Percentiles rank a stretch among this genome's conserved stretches.
phyloP scores from a whole-genome alignment of 92 coral and sea anemone species.

The Parazoanthus atlanticus region DNA sequence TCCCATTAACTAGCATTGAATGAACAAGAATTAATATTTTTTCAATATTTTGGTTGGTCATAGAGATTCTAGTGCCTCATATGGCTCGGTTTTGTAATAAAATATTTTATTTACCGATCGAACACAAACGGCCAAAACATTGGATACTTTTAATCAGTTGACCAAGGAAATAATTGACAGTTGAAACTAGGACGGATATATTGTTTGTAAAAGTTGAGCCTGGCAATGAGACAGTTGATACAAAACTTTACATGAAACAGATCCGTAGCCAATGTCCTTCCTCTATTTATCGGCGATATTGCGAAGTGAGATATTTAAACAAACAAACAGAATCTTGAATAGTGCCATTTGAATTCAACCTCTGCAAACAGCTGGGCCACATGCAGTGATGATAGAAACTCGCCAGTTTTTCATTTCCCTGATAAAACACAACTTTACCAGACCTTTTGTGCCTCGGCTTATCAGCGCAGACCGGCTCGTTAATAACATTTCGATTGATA shows the following conservation, averaged over 20 bases:
- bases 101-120: conserved; percentile 12
- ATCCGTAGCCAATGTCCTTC: not conserved
- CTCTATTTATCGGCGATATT: not conserved
- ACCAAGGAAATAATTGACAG: conserved; percentile 18
- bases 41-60: not conserved
- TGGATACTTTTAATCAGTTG: conserved; percentile 12
- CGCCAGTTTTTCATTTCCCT: conserved; percentile 5
- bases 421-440: not conserved
- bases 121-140: not conserved
- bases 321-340: conserved; percentile 18
- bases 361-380: conserved; percentile 2
- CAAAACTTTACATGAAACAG: conserved; percentile 1
- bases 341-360: not conserved
- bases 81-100: not conserved
- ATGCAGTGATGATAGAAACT: conserved; percentile 14
- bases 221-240: not conserved
- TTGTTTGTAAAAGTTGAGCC: not conserved
- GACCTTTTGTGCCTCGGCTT: not conserved
- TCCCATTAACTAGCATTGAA: conserved; percentile 17
- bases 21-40: not conserved
- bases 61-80: not conserved
- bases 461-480: not conserved
- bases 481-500: not conserved
- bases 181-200: not conserved
- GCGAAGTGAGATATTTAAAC: not conserved